phyloP scores from a whole-genome alignment of 2,797 vertebrate genomes.

The Emys orbicularis region DNA sequence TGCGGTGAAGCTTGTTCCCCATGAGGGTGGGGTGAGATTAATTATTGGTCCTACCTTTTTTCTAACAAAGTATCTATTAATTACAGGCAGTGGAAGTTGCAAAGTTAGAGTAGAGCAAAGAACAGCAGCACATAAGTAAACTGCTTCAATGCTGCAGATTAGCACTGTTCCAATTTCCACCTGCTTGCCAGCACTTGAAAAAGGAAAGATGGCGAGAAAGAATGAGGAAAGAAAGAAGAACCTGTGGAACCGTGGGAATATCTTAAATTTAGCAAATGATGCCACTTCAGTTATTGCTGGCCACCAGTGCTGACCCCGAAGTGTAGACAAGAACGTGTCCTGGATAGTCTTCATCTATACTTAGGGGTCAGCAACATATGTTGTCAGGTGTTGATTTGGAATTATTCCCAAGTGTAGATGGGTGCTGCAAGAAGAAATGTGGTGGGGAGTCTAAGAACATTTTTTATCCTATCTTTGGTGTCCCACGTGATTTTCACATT shows the following conservation, averaged over 20 bases:
- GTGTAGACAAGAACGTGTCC: accelerated
- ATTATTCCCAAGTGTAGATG: not conserved
- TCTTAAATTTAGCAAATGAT: not conserved
- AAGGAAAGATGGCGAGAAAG: not conserved
- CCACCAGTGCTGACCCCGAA: not conserved
- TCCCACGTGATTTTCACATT: not conserved
- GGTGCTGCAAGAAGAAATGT: not conserved
- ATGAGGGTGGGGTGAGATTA: not conserved
- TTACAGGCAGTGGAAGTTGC: not conserved
- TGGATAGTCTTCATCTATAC: not conserved
- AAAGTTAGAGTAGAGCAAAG: not conserved
- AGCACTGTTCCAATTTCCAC: not conserved
- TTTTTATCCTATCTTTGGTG: constrained; percentile 1
- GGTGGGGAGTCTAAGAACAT: not conserved
- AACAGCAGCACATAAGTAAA: not conserved
- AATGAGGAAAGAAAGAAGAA: not conserved
- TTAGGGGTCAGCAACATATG: not conserved
- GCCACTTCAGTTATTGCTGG: not conserved
- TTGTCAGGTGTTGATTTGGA: constrained; percentile 16
- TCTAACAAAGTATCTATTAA: not conserved
- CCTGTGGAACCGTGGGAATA: not conserved
- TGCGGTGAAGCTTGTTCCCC: not conserved
- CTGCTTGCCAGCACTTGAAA: constrained; percentile 22
- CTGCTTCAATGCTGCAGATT: not conserved
- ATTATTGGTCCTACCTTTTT: not conserved